Evolutionary conservation across 2,113 vertebrate species (phyloP).

Genomic region (Nicator chloris): DNA sequence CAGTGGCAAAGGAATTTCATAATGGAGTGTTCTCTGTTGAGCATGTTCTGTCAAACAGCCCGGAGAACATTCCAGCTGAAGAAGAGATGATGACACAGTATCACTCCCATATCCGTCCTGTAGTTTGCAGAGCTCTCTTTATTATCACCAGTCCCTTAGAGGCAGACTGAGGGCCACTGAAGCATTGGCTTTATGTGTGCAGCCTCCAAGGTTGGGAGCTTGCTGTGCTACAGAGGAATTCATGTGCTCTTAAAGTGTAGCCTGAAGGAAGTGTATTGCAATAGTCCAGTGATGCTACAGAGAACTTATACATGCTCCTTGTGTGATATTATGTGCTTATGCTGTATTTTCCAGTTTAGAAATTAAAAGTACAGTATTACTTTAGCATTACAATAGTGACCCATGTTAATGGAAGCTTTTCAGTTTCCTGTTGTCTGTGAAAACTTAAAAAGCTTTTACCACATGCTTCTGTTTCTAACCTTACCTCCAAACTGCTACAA

Average conservation of each 20-base stretch:
- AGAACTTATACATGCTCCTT: not conserved
- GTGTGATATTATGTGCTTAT: not conserved
- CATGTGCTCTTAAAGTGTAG: not conserved
- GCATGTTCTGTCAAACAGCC: constrained; percentile 31
- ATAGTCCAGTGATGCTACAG: not conserved
- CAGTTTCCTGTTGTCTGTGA: not conserved
- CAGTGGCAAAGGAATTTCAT: constrained; percentile 39
- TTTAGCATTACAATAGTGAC: not conserved
- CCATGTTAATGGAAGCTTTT: not conserved
- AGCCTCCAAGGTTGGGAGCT: not conserved
- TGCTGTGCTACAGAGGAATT: not conserved
- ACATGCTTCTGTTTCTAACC: not conserved
- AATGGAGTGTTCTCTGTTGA: not conserved
- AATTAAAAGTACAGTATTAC: not conserved
- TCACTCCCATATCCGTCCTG: not conserved
- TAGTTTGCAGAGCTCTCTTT: not conserved
- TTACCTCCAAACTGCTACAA: not conserved
- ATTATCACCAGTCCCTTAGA: not conserved
- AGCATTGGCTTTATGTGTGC: not conserved
- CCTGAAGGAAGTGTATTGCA: constrained; percentile 5
- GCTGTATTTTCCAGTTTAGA: not conserved
- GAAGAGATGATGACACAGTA: not conserved
- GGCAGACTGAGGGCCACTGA: not conserved
- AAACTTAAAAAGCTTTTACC: not conserved
- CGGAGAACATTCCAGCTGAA: constrained; percentile 30